Base-by-base conservation (phyloP, 2,888 invertebrate species). In the Synanthedon vespiformis region DNA sequence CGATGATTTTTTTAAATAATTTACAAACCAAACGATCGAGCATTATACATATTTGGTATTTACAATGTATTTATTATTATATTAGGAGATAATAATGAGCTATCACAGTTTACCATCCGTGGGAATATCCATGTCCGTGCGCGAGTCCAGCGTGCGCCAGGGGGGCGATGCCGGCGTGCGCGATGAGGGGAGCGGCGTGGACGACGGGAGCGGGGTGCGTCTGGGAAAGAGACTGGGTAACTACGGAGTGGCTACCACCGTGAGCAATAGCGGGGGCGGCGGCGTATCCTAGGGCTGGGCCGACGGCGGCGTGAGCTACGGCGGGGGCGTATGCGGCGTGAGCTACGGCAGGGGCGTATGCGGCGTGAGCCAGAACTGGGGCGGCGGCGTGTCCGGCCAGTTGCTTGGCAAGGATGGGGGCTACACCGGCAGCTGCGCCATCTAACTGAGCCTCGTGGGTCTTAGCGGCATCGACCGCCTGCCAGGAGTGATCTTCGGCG, bases 61-160 rank as follows among this genome's bases (percentile, higher is more conserved):
- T 77, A 77, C 41, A 49, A 11, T 63, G 61, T 51, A 50, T 52
- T 48, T 50, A 49, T 48, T 34, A 34, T 22, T 34, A 34, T 34
- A 34, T 49, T 53, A 50, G 51, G 47, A 22, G 5, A 12, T 50
- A 49, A 12, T 18, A 27, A 14, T 16, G 48, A 18, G 12, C 55
- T 81, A 84, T 84, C 83, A 86, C 83, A 85, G 78, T 77, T 81
- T 83, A 84, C 83, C 84, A 85, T 72, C 68, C 82, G 73, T 82
- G 70, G 18, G 59, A 64, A 52, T 62, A 56, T 55, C 63, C 58
- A 59, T 62, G 62, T 6, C 55, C 49, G 55, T 55, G 61, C 2
- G 49, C 57, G 50, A 55, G 57, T 13, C 52, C 58, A 14, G 59
- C 44, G 57, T 61, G 64, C 13, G 68, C 64, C 14, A 27, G 16